These are phyloP conservation scores for Drosophila fulvimacula DNA, from an alignment of 2,888 invertebrate species.

Conservation along the genomic window DNA sequence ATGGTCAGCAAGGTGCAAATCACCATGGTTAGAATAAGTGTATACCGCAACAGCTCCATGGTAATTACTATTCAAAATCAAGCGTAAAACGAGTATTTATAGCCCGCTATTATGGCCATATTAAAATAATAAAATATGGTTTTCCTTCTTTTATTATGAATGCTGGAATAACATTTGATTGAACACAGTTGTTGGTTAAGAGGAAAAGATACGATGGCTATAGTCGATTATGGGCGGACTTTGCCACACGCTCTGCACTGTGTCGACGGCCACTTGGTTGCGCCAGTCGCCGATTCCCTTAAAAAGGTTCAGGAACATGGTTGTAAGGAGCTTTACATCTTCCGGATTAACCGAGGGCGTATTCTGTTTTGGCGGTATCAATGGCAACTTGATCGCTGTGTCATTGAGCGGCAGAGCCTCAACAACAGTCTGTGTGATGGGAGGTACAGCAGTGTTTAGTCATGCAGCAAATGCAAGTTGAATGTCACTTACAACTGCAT, in stretches of 20 bases:
- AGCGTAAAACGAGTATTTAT: conserved; percentile 4
- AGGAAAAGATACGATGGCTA: conserved; percentile 63
- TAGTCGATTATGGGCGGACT: conserved; percentile 64
- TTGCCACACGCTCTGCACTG: conserved; percentile 71
- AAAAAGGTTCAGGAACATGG: conserved; percentile 62
- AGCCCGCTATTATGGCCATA: neutral
- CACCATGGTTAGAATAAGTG: neutral
- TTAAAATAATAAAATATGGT: neutral
- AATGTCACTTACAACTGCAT: conserved; percentile 44
- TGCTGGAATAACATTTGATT: neutral
- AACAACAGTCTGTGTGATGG: conserved; percentile 3
- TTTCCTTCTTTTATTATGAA: neutral
- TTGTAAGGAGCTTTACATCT: conserved; percentile 62
- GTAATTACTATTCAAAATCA: neutral
- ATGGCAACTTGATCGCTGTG: conserved; percentile 39
- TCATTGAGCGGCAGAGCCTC: conserved; percentile 32
- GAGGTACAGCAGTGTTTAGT: neutral
- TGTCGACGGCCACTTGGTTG: conserved; percentile 61
- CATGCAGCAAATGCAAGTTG: neutral
- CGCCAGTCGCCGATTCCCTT: conserved; percentile 66
- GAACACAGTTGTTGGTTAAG: conserved; percentile 11
- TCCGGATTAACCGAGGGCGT: conserved; percentile 51
- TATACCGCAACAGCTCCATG: neutral
- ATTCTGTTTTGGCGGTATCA: conserved; percentile 44
- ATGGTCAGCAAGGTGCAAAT: neutral